Percentiles rank a stretch among this genome's conserved stretches.
These are phyloP conservation scores for Pterois miles DNA, from an alignment of 2,797 vertebrate genomes.

Conservation along the genomic window DNA sequence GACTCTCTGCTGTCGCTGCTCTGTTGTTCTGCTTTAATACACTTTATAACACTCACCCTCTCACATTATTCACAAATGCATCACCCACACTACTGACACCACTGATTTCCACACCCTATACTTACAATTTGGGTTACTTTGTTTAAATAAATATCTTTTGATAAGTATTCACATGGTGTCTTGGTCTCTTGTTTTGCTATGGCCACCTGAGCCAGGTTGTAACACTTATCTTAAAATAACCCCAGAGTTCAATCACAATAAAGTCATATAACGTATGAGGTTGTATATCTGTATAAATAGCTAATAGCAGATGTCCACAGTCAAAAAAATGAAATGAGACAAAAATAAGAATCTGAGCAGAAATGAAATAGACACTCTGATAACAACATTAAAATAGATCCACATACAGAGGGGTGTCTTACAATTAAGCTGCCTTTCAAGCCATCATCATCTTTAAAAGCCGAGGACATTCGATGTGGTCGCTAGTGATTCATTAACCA, in stretches of 20 bases:
- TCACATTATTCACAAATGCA: background rate
- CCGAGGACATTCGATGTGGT: conserved; percentile 40
- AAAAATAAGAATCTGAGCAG: conserved; percentile 2
- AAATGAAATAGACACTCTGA: background rate
- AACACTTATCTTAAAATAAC: background rate
- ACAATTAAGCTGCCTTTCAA: conserved; percentile 43
- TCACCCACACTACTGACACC: too few relatives aligned
- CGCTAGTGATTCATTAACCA: conserved; percentile 57
- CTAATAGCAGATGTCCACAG: too few relatives aligned
- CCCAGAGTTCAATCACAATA: background rate
- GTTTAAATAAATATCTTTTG: too few relatives aligned
- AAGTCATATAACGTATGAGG: background rate
- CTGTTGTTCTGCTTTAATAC: too few relatives aligned
- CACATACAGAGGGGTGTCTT: background rate
- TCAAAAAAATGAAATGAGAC: background rate
- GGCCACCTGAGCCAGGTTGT: too few relatives aligned
- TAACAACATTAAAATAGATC: background rate
- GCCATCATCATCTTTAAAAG: conserved; percentile 56
- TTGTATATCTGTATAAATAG: background rate
- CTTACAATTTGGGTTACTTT: background rate
- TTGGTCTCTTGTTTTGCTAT: too few relatives aligned
- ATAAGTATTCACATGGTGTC: too few relatives aligned
- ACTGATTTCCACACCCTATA: background rate
- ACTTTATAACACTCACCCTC: background rate
- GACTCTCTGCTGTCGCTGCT: background rate